Evolutionary conservation across 2,113 vertebrate genomes (phyloP).

Genomic region (Oostethus manadensis): DNA sequence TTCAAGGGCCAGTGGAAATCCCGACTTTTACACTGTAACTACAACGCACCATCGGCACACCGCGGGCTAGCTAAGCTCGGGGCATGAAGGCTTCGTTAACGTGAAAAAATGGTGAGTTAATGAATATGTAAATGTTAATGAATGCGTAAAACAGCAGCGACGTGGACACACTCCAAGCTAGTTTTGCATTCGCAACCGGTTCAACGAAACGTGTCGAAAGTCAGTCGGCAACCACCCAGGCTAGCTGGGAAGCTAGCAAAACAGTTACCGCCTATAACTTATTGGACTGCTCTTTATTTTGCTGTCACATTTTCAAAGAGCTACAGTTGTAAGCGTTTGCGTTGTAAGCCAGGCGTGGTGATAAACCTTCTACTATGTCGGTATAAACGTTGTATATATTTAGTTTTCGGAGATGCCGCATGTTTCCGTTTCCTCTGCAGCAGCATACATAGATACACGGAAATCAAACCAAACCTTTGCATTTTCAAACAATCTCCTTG

Average conservation of each 20-base stretch:
- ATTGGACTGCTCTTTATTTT: too few relatives aligned
- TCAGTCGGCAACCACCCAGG: neutral
- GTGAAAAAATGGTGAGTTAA: constrained; percentile 48
- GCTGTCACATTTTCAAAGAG: too few relatives aligned
- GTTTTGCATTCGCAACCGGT: neutral
- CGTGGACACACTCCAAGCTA: neutral
- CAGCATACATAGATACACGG: too few relatives aligned
- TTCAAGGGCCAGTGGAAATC: neutral
- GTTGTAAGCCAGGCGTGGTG: too few relatives aligned
- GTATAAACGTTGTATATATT: too few relatives aligned
- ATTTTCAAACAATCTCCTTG: neutral
- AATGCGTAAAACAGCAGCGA: fast-evolving
- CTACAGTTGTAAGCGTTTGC: too few relatives aligned
- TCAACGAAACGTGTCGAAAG: neutral
- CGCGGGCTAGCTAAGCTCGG: constrained; percentile 4
- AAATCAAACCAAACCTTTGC: too few relatives aligned
- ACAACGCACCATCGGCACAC: neutral
- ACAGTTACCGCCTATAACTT: too few relatives aligned
- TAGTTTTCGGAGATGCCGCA: too few relatives aligned
- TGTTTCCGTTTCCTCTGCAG: too few relatives aligned
- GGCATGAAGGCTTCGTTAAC: neutral
- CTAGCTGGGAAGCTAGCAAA: too few relatives aligned
- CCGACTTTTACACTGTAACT: neutral
- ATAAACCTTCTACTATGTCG: too few relatives aligned
- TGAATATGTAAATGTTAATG: neutral